These are phyloP conservation scores for Caenorhabditis latens DNA, from an alignment of 1,140 invertebrate genomes.

Conservation along the genomic window DNA sequence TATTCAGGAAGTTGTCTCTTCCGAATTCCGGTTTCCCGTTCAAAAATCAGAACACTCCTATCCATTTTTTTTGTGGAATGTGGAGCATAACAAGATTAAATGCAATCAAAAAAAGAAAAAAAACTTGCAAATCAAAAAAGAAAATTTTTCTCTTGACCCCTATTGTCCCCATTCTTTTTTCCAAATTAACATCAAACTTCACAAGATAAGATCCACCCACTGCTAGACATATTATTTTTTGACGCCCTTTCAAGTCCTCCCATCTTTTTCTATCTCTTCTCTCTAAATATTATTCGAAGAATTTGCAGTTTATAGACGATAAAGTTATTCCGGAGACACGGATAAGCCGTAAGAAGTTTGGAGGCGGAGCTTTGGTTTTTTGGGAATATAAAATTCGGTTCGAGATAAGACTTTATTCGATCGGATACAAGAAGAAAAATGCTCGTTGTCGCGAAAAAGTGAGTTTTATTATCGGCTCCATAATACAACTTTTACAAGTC, in stretches of 20 bases:
- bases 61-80: no score
- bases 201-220: slow-evolving; percentile 23
- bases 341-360: background rate
- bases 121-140: background rate
- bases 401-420: background rate
- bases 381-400: background rate
- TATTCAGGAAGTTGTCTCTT: background rate
- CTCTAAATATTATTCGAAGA: background rate
- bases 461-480: background rate
- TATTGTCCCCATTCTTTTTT: slow-evolving; percentile 14
- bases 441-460: slow-evolving; percentile 38
- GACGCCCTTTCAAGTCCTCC: slow-evolving; percentile 34
- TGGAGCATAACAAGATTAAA: slow-evolving; percentile 6
- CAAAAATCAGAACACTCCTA: slow-evolving; percentile 20
- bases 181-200: slow-evolving; percentile 23
- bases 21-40: background rate
- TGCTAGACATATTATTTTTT: background rate
- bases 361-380: background rate
- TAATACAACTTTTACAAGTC: background rate
- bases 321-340: background rate
- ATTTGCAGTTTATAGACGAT: slow-evolving; percentile 18
- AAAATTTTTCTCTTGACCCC: background rate
- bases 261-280: slow-evolving; percentile 1
- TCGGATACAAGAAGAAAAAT: background rate
- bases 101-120: no score